Evolutionary conservation across 30 jellyfish, hydroid and myxozoan species (phyloP), one percentile per base, ranked within the genome.

Genomic region (Turritopsis dohrnii): DNA sequence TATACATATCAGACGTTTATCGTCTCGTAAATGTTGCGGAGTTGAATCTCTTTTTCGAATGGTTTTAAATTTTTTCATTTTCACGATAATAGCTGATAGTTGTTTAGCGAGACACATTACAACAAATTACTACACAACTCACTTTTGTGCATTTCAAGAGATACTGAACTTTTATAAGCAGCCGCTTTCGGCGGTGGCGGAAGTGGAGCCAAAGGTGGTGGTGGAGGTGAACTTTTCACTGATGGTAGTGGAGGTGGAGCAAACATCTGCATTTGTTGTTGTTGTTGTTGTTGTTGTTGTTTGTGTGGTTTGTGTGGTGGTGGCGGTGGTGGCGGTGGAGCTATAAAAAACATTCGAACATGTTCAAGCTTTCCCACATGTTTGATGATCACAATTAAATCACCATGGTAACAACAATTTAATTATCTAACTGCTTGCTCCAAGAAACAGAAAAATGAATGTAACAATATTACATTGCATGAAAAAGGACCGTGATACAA

Each of bases 141-240:
- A n/a, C n/a, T n/a, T n/a, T n/a, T n/a, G n/a, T n/a, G n/a, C n/a
- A n/a, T n/a, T n/a, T n/a, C n/a, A n/a, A n/a, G n/a, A n/a, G n/a
- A n/a, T n/a, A n/a, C n/a, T n/a, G n/a, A n/a, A n/a, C n/a, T n/a
- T n/a, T 41, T 41, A 13, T 41, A 41, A 41, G 60, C 60, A 41
- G 60, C 18, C 72, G 72, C n/a, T 54, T 54, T 54, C 9, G 77
- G 77, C 0, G 77, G 77, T 69, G 77, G 77, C 19, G 77, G 77
- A n/a, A 69, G 77, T n/a, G 76, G 76, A 66, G 77, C 31, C 16
- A 69, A 69, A 69, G 77, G 23, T 69, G 77, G 77, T 7, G 77
- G 23, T 69, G 77, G 8, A 69, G 77, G 23, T 0, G 30, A 69
- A n/a, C 23, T 0, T 0, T 16, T 8, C 8, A 21, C 77, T n/a